Conservation (phyloP, 2,113 vertebrate genomes). For the Anolis carolinensis region DNA sequence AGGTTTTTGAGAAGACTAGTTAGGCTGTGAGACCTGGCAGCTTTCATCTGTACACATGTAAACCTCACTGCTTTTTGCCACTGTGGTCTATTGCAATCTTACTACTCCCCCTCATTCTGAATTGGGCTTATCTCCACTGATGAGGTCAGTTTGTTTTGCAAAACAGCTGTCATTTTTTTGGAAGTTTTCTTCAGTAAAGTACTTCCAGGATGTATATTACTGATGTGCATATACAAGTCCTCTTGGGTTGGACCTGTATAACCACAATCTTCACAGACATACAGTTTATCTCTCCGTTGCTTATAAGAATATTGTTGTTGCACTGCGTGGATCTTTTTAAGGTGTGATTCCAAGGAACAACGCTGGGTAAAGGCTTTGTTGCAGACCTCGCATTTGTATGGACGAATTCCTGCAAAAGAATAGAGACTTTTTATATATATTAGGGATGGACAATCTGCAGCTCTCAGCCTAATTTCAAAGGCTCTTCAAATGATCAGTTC, state of each 20-base stretch:
- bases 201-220: slow-evolving; percentile 75
- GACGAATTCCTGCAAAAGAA: slow-evolving; percentile 78
- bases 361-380: slow-evolving; percentile 88
- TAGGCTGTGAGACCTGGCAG: not conserved
- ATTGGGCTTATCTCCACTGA: slow-evolving; percentile 62
- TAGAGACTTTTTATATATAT: not conserved
- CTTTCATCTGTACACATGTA: slow-evolving; percentile 35
- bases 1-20: not conserved
- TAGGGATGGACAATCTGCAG: not conserved
- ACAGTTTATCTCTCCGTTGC: slow-evolving; percentile 84
- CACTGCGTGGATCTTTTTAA: slow-evolving; percentile 85
- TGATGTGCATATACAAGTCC: slow-evolving; percentile 81
- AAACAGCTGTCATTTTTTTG: slow-evolving; percentile 78
- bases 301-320: slow-evolving; percentile 86
- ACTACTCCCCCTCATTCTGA: slow-evolving; percentile 63
- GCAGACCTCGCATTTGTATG: slow-evolving; percentile 86
- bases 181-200: slow-evolving; percentile 82
- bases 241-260: slow-evolving; percentile 83
- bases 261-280: slow-evolving; percentile 87
- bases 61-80: slow-evolving; percentile 28
- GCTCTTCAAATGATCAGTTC: not conserved
- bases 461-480: too few relatives aligned
- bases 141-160: slow-evolving; percentile 78
- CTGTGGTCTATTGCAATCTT: not conserved
- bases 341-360: slow-evolving; percentile 86